These are phyloP conservation scores for Thalpophila matura DNA, from an alignment of 2,888 invertebrate genomes.

Conservation along the genomic window DNA sequence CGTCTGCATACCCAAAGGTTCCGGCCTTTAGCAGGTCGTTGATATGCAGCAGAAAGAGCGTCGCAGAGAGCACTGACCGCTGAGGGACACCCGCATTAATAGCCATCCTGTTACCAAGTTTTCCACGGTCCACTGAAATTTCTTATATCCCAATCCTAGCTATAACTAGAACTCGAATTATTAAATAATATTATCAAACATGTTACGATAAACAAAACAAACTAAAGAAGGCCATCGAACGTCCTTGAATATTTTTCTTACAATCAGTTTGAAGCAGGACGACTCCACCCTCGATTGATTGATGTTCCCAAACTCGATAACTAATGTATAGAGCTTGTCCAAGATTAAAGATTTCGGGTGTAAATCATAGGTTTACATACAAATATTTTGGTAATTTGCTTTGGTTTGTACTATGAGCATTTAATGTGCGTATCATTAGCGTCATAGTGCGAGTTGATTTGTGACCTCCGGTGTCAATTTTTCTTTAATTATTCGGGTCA, in stretches of 20 bases:
- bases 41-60: too few relatives aligned
- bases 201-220: slow-evolving; percentile 17
- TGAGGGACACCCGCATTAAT: too few relatives aligned
- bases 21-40: too few relatives aligned
- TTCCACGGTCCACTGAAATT: too few relatives aligned
- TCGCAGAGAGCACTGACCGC: too few relatives aligned
- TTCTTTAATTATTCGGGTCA: background rate
- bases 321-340: slow-evolving; percentile 28
- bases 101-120: too few relatives aligned
- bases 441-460: slow-evolving; percentile 8
- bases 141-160: too few relatives aligned
- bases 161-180: too few relatives aligned
- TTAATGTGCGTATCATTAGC: slow-evolving; percentile 23
- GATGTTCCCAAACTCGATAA: slow-evolving; percentile 30
- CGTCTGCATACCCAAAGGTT: too few relatives aligned
- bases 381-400: slow-evolving; percentile 1
- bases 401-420: slow-evolving; percentile 9
- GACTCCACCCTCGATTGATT: slow-evolving; percentile 46
- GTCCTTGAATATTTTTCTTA: slow-evolving; percentile 22
- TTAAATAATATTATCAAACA: too few relatives aligned
- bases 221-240: background rate
- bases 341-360: slow-evolving; percentile 30
- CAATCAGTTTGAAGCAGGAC: slow-evolving; percentile 35
- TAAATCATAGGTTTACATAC: slow-evolving; percentile 6
- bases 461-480: background rate